Base-by-base conservation (phyloP, 1,140 invertebrate species). In the Polypedilum pembai region DNA sequence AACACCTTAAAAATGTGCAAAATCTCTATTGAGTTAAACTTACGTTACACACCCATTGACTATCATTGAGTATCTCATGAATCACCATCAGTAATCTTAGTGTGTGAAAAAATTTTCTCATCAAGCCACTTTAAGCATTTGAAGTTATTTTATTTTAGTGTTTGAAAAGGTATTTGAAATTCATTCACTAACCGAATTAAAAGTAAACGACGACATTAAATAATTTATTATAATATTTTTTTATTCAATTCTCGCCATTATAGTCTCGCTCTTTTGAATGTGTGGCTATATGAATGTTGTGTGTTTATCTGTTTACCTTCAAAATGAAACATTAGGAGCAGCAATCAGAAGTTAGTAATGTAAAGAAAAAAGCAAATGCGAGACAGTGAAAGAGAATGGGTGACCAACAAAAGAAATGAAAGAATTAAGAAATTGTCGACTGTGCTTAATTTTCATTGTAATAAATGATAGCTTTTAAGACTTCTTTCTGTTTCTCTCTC, bases 191-290 rank as follows among this genome's bases (percentile, higher is more conserved):
- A 56, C 1, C n/a, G 45, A 56, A 56, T 56, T 56, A 56, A 56
- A 56, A 56, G 45, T 56, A 56, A 56, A 56, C 45, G 45, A 56
- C 45, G 45, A 56, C 45, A 56, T 56, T 56, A 56, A 56, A 12
- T 56, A 56, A 56, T 56, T 56, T 56, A 56, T 56, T 56, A 56
- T 56, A 56, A n/a, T 56, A n/a, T 56, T 56, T 56, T 56, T 56
- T n/a, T 56, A 56, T 56, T n/a, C n/a, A 12, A 56, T 56, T 56
- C 45, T n/a, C n/a, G 12, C 45, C 45, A 56, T 56, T 33, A 56
- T 56, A 56, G 45, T 56, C 45, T n/a, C 45, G n/a, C 12, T 56
- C 12, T n/a, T 45, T n/a, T 56, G 45, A 12, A 56, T 56, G 45
- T 33, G 5, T 56, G 45, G 45, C 12, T 56, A n/a, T 56, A n/a